Percentiles rank a stretch among this genome's conserved stretches.
Evolutionary conservation across 1,140 invertebrate genomes (phyloP).

Genomic region (Drosophila sproati): DNA sequence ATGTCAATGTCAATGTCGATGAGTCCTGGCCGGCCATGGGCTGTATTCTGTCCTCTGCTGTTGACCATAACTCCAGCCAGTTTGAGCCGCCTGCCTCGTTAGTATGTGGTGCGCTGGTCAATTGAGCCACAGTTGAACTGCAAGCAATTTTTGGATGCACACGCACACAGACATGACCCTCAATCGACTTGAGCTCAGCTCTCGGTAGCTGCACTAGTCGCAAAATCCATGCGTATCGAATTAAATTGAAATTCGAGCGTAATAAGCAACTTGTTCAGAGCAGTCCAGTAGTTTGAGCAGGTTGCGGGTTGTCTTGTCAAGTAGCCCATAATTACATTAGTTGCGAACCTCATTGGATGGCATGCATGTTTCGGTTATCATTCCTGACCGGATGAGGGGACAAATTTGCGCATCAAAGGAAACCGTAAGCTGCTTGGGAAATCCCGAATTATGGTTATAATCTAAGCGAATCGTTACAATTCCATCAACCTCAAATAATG

Average conservation of each 20-base stretch:
- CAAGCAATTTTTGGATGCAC: constrained; percentile 69
- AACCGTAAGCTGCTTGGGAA: constrained; percentile 19
- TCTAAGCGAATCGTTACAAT: neutral
- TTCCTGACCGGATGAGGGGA: constrained; percentile 26
- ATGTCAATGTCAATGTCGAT: constrained; percentile 45
- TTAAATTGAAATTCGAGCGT: constrained; percentile 77
- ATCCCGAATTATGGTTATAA: constrained; percentile 1
- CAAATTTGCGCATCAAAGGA: constrained; percentile 24
- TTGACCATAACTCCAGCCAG: constrained; percentile 39
- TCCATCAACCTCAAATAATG: neutral
- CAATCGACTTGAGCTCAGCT: constrained; percentile 11
- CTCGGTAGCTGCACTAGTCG: constrained; percentile 29
- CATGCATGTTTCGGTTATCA: constrained; percentile 77
- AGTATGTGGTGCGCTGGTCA: constrained; percentile 60
- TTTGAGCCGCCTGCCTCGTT: constrained; percentile 41
- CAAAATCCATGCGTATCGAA: constrained; percentile 78
- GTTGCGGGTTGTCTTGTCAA: constrained; percentile 50
- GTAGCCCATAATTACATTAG: constrained; percentile 78
- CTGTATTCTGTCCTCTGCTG: neutral
- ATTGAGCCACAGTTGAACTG: constrained; percentile 79
- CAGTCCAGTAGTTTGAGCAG: neutral
- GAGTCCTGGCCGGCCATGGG: constrained; percentile 27
- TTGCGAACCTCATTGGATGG: constrained; percentile 53
- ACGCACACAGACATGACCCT: neutral
- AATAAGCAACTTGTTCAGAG: constrained; percentile 58